phyloP scores from a whole-genome alignment of 2,888 invertebrate genomes.

The Nyleta sp. region DNA sequence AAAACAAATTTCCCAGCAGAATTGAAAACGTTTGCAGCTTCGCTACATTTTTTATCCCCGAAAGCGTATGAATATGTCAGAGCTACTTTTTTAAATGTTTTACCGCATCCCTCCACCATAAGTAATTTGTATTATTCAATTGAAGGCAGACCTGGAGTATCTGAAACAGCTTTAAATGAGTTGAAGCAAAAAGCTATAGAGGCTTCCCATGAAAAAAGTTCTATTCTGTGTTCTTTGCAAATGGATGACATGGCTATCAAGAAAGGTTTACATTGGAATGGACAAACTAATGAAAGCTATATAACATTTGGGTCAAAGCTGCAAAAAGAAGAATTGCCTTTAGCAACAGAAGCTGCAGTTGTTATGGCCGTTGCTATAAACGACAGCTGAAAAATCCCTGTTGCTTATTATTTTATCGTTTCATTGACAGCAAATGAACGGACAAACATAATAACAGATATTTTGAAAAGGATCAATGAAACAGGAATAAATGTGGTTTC shows the following conservation, averaged over 20 bases:
- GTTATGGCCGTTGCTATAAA: constrained; percentile 49
- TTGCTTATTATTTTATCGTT: constrained; percentile 50
- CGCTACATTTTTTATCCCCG: constrained; percentile 18
- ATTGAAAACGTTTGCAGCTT: constrained; percentile 11
- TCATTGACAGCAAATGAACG: constrained; percentile 33
- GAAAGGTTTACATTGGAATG: constrained; percentile 14
- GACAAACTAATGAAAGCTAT: background rate
- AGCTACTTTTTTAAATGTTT: background rate
- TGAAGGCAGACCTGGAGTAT: constrained; percentile 12
- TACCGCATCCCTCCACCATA: constrained; percentile 11
- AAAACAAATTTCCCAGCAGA: background rate
- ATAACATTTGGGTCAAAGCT: background rate
- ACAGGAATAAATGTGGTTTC: constrained; percentile 32
- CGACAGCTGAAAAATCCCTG: constrained; percentile 40
- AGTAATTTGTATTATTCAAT: constrained; percentile 12
- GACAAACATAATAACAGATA: constrained; percentile 4
- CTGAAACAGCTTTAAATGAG: background rate
- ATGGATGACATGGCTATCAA: constrained; percentile 32
- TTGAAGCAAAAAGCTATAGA: constrained; percentile 20
- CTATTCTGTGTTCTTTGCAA: constrained; percentile 19
- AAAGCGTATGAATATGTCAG: constrained; percentile 18
- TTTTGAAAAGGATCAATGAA: constrained; percentile 39
- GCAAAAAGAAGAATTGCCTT: background rate
- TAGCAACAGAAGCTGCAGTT: constrained; percentile 38
- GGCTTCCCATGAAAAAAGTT: background rate